Base-by-base conservation (phyloP, 2,888 invertebrate genomes). In the Laspeyria flexula region DNA sequence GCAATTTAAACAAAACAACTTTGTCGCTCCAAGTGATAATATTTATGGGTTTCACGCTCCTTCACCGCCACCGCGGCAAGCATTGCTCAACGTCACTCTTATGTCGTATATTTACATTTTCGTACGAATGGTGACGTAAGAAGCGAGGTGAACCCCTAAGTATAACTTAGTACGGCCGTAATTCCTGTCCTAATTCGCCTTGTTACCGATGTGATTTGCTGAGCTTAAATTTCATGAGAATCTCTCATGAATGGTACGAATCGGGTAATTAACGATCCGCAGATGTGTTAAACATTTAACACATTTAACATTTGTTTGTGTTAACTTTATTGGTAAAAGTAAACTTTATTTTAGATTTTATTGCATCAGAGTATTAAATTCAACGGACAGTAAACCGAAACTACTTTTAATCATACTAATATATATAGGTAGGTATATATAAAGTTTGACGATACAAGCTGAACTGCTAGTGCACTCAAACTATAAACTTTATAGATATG, bases 81-180 rank as follows among this genome's bases (percentile, higher is more conserved):
- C 13, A 7, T 13, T 31, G 13, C 5, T 31, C 9, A 13, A 31
- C 10, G 13, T 13, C 31, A 13, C 13, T 12, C 31, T 31, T 31
- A 5, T 12, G 12, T 6, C 13, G 31, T 31, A 13, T 31, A 31
- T 31, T 13, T 31, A 13, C 13, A 31, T 10, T 7, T 31, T 31
- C 13, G 31, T 13, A 31, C 7, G 31, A 11, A 5, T 13, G 13
- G 13, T 31, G 31, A 13, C 12, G 15, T 13, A 13, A 13, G n/a
- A 5, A 10, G 30, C 13, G 31, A 13, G 5, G 5, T 7, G 7
- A 5, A 31, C 31, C 31, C 6, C 31, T 5, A 13, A 31, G 31
- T 31, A 13, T 31, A 13, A 13, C 33, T 42, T 38, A 33, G 38
- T 35, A 16, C 4, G 37, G 35, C 29, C 21, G 29, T 12, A 42